phyloP scores from a whole-genome alignment of 1,140 invertebrate genomes.

The Drosophila chauvacae region DNA sequence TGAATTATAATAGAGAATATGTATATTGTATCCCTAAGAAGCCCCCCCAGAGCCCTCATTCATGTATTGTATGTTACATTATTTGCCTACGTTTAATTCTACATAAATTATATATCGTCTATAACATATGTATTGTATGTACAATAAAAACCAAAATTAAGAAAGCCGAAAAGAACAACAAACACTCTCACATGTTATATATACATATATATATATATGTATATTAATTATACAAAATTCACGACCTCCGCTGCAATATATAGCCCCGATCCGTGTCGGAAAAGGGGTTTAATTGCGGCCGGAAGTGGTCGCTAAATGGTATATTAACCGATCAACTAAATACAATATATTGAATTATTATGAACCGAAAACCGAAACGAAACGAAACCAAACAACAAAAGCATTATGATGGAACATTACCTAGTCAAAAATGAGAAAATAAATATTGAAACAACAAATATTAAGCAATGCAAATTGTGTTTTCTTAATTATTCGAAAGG shows the following conservation, averaged over 20 bases:
- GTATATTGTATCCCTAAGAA: constrained; percentile 68
- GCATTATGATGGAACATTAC: constrained; percentile 69
- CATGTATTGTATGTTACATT: constrained; percentile 70
- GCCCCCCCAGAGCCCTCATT: constrained; percentile 29
- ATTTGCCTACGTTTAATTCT: constrained; percentile 68
- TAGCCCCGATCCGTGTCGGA: background rate
- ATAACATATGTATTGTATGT: constrained; percentile 60
- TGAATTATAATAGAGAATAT: constrained; percentile 55
- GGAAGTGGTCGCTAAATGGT: constrained; percentile 44
- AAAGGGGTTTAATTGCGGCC: constrained; percentile 2
- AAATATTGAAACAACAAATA: constrained; percentile 73
- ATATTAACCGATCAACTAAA: constrained; percentile 75
- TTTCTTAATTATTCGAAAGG: background rate
- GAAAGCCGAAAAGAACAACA: constrained; percentile 6
- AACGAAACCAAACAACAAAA: constrained; percentile 19
- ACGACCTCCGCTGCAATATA: background rate
- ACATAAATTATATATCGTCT: constrained; percentile 57
- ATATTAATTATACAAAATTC: constrained; percentile 34
- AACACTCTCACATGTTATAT: constrained; percentile 72
- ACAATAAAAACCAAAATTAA: constrained; percentile 45
- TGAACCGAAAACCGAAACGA: constrained; percentile 34
- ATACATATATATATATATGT: constrained; percentile 46
- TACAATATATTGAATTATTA: constrained; percentile 63
- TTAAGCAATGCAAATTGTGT: constrained; percentile 48
- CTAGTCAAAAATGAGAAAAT: constrained; percentile 80